Conservation (phyloP, 23 tunicate species). For the Ascidia mentula region DNA sequence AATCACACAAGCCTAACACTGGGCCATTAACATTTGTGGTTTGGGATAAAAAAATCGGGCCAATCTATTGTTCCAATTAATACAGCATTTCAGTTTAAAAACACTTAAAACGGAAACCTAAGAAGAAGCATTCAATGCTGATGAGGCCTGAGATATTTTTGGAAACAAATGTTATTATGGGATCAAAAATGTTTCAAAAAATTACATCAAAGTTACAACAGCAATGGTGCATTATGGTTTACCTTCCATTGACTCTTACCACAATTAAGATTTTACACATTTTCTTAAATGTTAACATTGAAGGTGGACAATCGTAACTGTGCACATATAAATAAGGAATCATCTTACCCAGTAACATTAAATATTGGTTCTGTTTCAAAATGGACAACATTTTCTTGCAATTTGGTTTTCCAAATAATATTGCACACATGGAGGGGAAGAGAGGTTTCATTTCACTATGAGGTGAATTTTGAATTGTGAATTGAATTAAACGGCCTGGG, state of each 20-base stretch:
- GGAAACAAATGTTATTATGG: no score
- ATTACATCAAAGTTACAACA: no score
- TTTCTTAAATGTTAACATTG: not conserved
- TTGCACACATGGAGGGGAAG: constrained; percentile 22
- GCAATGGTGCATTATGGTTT: not conserved
- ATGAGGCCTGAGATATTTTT: no score
- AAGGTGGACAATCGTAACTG: not conserved
- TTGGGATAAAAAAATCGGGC: no score
- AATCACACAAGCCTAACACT: no score
- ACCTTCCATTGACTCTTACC: not conserved
- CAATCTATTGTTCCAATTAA: no score
- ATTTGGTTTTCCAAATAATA: constrained; percentile 63
- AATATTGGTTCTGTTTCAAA: constrained; percentile 45
- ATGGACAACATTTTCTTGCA: constrained; percentile 41
- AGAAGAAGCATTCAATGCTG: no score
- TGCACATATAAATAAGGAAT: no score
- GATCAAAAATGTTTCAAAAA: no score
- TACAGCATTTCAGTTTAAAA: no score
- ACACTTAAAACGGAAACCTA: no score
- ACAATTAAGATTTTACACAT: not conserved
- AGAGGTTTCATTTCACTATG: constrained; percentile 32
- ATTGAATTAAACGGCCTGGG: constrained; percentile 47
- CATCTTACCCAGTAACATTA: constrained; percentile 45
- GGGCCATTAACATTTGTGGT: no score
- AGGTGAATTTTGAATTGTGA: constrained; percentile 44